These are phyloP conservation scores for Atractosteus spatula DNA, from an alignment of 2,113 vertebrate species.

Conservation along the genomic window DNA sequence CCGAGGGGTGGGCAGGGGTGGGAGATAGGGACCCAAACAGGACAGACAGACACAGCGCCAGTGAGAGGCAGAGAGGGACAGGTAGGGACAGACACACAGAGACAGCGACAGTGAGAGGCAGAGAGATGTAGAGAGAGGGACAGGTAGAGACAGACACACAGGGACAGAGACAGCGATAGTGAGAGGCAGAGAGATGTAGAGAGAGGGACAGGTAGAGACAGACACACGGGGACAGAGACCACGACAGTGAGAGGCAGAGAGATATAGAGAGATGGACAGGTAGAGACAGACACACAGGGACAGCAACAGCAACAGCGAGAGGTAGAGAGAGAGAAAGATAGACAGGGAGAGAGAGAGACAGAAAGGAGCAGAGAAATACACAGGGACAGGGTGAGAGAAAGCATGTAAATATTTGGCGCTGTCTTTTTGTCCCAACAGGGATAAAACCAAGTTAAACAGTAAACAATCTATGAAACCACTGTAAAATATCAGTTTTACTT, in stretches of 20 bases:
- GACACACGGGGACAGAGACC: neutral
- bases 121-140: neutral
- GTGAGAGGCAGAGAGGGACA: conserved; percentile 10
- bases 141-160: conserved; percentile 4
- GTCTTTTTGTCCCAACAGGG: too few relatives aligned
- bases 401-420: too few relatives aligned
- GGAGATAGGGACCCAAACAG: neutral
- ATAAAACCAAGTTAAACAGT: neutral
- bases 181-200: too few relatives aligned
- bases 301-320: neutral
- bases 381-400: neutral
- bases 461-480: neutral
- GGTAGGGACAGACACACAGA: neutral
- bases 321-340: neutral
- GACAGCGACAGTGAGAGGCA: neutral
- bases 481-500: neutral
- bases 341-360: neutral
- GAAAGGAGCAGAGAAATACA: neutral
- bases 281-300: neutral
- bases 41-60: conserved; percentile 42
- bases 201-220: neutral
- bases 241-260: neutral
- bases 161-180: neutral
- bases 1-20: neutral
- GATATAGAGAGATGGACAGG: neutral